Evolutionary conservation across 2,797 vertebrate genomes (phyloP).

Genomic region (Oceanodroma leucorhoa): DNA sequence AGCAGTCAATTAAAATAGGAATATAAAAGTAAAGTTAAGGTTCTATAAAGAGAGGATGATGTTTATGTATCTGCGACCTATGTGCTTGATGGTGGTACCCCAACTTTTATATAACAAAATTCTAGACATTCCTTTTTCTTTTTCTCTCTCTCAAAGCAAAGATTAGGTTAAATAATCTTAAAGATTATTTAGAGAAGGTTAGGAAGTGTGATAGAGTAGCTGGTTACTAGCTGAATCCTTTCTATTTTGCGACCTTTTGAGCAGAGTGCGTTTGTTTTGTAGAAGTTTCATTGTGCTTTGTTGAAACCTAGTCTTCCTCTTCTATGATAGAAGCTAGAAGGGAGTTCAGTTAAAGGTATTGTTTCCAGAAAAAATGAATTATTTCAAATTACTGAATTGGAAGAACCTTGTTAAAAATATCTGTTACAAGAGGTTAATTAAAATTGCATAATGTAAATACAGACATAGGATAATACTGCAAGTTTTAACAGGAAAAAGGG

Average conservation of each 20-base stretch:
- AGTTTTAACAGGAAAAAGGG: not conserved
- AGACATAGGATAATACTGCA: not conserved
- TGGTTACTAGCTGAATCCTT: not conserved
- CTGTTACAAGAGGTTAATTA: not conserved
- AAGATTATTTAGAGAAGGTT: not conserved
- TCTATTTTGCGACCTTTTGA: not conserved
- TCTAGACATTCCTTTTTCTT: not conserved
- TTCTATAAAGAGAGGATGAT: not conserved
- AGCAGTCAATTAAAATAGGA: not conserved
- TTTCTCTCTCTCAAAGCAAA: not conserved
- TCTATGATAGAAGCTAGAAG: not conserved
- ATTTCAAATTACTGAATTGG: not conserved
- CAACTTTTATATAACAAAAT: not conserved
- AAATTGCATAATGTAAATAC: not conserved
- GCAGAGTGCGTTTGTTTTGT: not conserved
- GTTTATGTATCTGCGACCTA: not conserved
- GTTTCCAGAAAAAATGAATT: not conserved
- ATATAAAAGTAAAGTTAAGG: not conserved
- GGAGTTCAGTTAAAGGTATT: not conserved
- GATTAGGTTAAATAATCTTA: not conserved
- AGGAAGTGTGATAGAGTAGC: not conserved
- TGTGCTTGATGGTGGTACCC: not conserved
- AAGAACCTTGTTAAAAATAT: not conserved
- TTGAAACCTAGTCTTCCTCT: not conserved
- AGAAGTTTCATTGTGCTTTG: not conserved